Evolutionary conservation across 2,888 invertebrate species (phyloP), one percentile per base, ranked within the genome.

Genomic region (Conus canariensis): DNA sequence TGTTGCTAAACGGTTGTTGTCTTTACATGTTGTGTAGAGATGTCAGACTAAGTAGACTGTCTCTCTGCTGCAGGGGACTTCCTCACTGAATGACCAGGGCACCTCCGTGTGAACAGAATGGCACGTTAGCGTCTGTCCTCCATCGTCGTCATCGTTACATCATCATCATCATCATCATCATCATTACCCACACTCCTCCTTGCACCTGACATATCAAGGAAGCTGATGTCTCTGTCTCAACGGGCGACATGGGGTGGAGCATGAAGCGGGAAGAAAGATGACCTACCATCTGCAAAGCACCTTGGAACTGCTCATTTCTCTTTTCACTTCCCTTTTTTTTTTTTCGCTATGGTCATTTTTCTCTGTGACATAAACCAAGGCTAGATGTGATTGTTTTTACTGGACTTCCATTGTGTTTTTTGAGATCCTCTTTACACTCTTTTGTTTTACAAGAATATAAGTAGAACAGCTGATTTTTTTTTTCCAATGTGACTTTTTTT

Each of bases 91-190:
- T 22, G 77, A 80, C 25, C 77, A 80, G 30, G 77, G 77, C 12
- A 80, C 77, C 3, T 30, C 77, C 77, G 30, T 80, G 10, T 80
- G 77, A 80, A 16, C 77, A 80, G 30, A 30, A 25, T 80, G 12
- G 14, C 30, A 16, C 30, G 12, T 30, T 74, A n/a, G n/a, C 74
- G 8, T 74, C 74, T 74, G 74, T n/a, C 74, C 74, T 74, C 9
- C 74, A n/a, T 22, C 74, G 9, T 74, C n/a, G 45, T 45, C n/a
- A 9, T n/a, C 74, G 5, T 22, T 22, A 7, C 70, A 70, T 70
- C 22, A 70, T 70, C 70, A 80, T 45, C 77, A 30, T 80, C 77
- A 77, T 77, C 77, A 80, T 80, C 77, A 14, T 45, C 77, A 80
- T 80, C 30, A 30, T 80, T 8, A 80, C 12, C 30, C 14, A 12